Evolutionary conservation across 2,113 vertebrate species (phyloP).

Genomic region (Pteropus alecto): DNA sequence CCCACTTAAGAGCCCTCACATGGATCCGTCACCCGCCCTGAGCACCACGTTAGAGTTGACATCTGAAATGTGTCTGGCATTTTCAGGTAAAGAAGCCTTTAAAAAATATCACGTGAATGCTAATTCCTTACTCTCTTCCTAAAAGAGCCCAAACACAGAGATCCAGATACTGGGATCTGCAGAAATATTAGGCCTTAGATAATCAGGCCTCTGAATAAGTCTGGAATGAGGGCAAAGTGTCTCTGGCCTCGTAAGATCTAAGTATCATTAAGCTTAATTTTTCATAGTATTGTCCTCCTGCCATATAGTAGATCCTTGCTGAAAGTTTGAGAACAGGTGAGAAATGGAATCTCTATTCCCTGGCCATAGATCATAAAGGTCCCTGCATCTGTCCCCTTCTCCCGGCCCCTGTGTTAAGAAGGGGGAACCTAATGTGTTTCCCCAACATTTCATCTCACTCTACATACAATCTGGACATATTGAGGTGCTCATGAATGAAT

Average conservation of each 20-base stretch:
- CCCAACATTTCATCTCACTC: background rate
- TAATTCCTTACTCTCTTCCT: background rate
- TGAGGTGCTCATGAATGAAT: rapidly evolving
- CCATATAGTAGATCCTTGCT: rapidly evolving
- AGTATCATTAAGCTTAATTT: background rate
- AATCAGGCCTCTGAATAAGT: background rate
- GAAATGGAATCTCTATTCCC: background rate
- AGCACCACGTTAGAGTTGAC: background rate
- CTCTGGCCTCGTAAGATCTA: background rate
- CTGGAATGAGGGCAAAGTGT: background rate
- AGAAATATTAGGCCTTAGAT: background rate
- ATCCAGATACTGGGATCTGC: background rate
- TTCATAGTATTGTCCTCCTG: background rate
- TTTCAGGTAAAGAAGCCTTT: conserved; percentile 48
- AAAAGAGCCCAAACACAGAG: background rate
- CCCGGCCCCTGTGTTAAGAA: background rate
- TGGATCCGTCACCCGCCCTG: background rate
- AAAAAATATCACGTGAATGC: background rate
- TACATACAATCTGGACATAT: background rate
- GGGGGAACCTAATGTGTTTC: background rate
- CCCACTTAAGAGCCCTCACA: background rate
- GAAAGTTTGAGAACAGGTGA: background rate
- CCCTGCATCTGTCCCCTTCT: background rate
- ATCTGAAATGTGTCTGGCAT: conserved; percentile 23
- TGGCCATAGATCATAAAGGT: background rate